These are phyloP conservation scores for Mustela nigripes DNA, from an alignment of 2,113 vertebrate species.

Conservation along the genomic window DNA sequence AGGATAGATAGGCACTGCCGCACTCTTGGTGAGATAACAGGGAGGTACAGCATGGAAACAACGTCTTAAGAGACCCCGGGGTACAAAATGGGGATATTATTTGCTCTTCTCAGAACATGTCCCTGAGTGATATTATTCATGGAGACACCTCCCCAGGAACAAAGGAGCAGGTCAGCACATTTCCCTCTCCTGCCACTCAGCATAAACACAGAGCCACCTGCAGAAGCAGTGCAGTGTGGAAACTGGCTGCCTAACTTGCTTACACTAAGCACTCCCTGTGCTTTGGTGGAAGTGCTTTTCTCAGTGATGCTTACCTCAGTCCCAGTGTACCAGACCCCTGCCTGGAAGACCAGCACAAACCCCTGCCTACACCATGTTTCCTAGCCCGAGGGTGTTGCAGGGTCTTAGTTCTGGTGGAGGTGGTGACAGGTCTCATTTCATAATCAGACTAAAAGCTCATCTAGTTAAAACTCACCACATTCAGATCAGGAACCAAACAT, in stretches of 20 bases:
- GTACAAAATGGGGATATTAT: background rate
- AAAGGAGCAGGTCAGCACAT: background rate
- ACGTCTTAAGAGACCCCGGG: background rate
- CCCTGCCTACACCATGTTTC: background rate
- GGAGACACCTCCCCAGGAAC: background rate
- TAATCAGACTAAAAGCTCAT: background rate
- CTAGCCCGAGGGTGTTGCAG: background rate
- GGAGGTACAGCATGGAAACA: background rate
- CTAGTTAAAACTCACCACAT: background rate
- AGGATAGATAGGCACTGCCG: background rate
- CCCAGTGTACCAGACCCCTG: background rate
- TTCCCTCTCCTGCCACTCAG: background rate
- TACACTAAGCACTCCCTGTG: background rate
- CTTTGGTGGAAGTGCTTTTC: background rate
- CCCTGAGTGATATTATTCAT: background rate
- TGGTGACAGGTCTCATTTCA: background rate
- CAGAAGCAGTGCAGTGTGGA: background rate
- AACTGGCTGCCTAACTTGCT: background rate
- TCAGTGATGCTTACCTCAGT: background rate
- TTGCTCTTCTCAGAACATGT: background rate
- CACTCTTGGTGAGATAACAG: background rate
- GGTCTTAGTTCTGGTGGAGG: background rate
- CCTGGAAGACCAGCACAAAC: background rate
- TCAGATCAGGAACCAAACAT: background rate
- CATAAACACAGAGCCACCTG: background rate